Conservation (phyloP, 2,888 invertebrate species). For the Calliopum simillimum region DNA sequence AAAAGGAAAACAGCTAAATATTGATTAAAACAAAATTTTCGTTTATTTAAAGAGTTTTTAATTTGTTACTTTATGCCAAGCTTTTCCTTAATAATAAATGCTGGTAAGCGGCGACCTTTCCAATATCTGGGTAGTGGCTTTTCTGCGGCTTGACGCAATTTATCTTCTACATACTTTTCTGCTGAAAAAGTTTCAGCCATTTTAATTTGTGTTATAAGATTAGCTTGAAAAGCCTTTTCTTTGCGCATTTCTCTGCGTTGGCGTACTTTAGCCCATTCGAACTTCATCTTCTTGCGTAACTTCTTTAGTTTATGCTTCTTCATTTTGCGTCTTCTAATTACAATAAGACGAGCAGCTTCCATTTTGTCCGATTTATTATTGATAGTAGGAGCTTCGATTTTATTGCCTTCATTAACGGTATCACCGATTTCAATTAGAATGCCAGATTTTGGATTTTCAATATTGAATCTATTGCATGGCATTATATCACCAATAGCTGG, state of each 20-base stretch:
- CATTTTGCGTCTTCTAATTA: constrained; percentile 86
- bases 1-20: neutral
- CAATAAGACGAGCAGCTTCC: constrained; percentile 79
- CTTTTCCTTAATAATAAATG: constrained; percentile 76
- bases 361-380: constrained; percentile 70
- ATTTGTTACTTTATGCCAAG: constrained; percentile 70
- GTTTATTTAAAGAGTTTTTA: neutral
- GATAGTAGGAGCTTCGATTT: constrained; percentile 51
- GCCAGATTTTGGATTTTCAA: constrained; percentile 55
- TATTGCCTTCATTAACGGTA: constrained; percentile 43
- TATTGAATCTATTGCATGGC: constrained; percentile 45
- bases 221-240: constrained; percentile 82
- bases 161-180: constrained; percentile 76
- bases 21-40: neutral
- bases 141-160: constrained; percentile 73
- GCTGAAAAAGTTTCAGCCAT: constrained; percentile 82
- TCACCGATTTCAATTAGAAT: constrained; percentile 61
- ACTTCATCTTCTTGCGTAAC: constrained; percentile 82
- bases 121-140: constrained; percentile 70
- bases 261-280: constrained; percentile 78
- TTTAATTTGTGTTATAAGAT: constrained; percentile 76
- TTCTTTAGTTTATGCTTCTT: constrained; percentile 87
- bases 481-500: constrained; percentile 53
- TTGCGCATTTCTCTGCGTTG: constrained; percentile 78
- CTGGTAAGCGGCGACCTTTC: constrained; percentile 75